phyloP scores from a whole-genome alignment of 1,140 invertebrate genomes.

The Heterodera carotae region DNA sequence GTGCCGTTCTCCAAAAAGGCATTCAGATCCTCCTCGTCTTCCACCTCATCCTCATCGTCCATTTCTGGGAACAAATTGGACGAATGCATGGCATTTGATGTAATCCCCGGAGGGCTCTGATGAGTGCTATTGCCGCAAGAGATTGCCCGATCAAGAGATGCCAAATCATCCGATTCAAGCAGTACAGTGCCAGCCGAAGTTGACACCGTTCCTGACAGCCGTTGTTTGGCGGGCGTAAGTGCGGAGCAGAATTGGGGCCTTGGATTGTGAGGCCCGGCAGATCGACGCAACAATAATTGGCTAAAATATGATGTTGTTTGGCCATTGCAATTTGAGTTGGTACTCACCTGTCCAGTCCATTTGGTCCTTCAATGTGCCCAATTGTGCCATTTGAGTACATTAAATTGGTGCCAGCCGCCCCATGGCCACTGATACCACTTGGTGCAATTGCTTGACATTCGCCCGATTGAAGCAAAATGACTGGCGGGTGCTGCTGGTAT shows the following conservation, averaged over 20 bases:
- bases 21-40: constrained; percentile 31
- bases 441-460: constrained; percentile 8
- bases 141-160: constrained; percentile 16
- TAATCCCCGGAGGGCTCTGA: not conserved
- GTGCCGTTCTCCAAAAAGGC: constrained; percentile 26
- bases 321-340: too few relatives aligned
- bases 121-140: not conserved
- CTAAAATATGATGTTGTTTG: too few relatives aligned
- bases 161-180: constrained; percentile 19
- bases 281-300: not conserved
- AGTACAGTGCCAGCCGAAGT: constrained; percentile 29
- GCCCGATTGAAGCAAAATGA: constrained; percentile 3
- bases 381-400: not conserved
- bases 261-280: not conserved
- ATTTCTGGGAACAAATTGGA: constrained; percentile 25
- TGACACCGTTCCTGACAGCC: constrained; percentile 22
- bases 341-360: constrained; percentile 1
- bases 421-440: not conserved
- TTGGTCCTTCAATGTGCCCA: not conserved
- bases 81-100: not conserved
- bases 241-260: not conserved
- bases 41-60: constrained; percentile 28
- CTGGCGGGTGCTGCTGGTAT: not conserved
- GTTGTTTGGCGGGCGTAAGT: constrained; percentile 10
- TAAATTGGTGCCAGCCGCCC: not conserved